Conservation (phyloP, 2,113 vertebrate genomes). For the Pygoscelis adeliae region DNA sequence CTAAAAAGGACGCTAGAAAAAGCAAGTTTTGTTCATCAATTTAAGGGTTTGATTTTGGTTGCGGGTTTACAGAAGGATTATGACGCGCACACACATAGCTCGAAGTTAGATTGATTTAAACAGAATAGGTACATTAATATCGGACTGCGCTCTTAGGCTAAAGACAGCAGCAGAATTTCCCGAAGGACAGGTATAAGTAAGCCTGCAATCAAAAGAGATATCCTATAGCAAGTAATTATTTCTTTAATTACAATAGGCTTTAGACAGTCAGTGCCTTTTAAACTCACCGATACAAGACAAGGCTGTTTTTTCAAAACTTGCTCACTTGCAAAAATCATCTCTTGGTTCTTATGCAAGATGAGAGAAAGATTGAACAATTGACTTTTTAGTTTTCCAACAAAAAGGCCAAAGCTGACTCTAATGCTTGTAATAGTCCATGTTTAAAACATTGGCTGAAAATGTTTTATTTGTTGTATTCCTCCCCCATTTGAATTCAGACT, state of each 20-base stretch:
- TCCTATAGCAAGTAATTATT: slow-evolving; percentile 35
- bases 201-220: slow-evolving; percentile 47
- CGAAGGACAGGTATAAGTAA: slow-evolving; percentile 27
- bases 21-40: not conserved
- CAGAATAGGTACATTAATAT: slow-evolving; percentile 28
- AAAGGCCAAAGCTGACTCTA: not conserved
- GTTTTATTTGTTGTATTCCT: not conserved
- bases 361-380: slow-evolving; percentile 78
- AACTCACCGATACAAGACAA: slow-evolving; percentile 88
- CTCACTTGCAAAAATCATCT: slow-evolving; percentile 91
- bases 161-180: slow-evolving; percentile 15
- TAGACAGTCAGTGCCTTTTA: slow-evolving; percentile 57
- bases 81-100: not conserved
- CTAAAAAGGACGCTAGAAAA: not conserved
- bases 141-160: slow-evolving; percentile 29
- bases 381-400: slow-evolving; percentile 43
- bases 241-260: slow-evolving; percentile 24
- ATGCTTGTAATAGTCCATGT: not conserved
- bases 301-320: slow-evolving; percentile 87
- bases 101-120: slow-evolving; percentile 32
- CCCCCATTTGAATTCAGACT: not conserved
- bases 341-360: slow-evolving; percentile 87
- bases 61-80: not conserved
- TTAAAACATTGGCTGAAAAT: not conserved
- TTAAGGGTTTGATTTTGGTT: not conserved